These are phyloP conservation scores for Caenorhabditis imperialis DNA, from an alignment of 2,888 invertebrate genomes.

Conservation along the genomic window DNA sequence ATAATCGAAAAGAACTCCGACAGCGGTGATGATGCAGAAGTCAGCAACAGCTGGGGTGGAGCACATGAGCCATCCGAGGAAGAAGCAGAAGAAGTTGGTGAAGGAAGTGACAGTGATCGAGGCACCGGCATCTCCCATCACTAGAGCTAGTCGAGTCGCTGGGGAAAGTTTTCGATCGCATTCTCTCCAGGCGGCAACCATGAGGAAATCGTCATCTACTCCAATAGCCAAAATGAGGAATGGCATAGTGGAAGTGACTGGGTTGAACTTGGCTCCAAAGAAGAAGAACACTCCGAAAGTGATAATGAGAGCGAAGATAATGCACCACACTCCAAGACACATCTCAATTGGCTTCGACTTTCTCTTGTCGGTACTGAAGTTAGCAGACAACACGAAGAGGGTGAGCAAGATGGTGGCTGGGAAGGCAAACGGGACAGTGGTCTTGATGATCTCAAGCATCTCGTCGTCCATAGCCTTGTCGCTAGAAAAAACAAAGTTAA, in stretches of 20 bases:
- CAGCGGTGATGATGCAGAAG: conserved; percentile 76
- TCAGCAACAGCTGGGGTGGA: conserved; percentile 77
- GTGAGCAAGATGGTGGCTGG: conserved; percentile 75
- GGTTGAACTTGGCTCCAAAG: conserved; percentile 75
- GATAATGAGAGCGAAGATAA: conserved; percentile 72
- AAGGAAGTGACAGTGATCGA: conserved; percentile 77
- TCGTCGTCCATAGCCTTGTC: conserved; percentile 78
- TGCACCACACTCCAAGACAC: conserved; percentile 75
- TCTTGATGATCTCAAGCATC: conserved; percentile 75
- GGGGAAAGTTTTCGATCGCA: conserved; percentile 65
- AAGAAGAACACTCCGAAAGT: conserved; percentile 77
- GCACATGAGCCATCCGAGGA: conserved; percentile 76
- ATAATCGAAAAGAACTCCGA: conserved; percentile 76
- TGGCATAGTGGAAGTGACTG: conserved; percentile 77
- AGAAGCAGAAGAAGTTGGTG: conserved; percentile 78
- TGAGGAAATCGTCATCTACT: conserved; percentile 77
- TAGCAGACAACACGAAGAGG: conserved; percentile 74
- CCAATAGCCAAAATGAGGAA: conserved; percentile 76
- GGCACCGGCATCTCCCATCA: conserved; percentile 77
- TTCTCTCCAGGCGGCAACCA: conserved; percentile 77
- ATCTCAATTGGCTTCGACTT: conserved; percentile 76
- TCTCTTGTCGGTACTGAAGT: conserved; percentile 63
- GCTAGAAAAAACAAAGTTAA: conserved; percentile 57
- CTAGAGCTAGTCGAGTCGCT: conserved; percentile 64
- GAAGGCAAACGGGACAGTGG: conserved; percentile 76